Base-by-base conservation (phyloP, 2,888 invertebrate species). In the Acanthosepion pharaonis region DNA sequence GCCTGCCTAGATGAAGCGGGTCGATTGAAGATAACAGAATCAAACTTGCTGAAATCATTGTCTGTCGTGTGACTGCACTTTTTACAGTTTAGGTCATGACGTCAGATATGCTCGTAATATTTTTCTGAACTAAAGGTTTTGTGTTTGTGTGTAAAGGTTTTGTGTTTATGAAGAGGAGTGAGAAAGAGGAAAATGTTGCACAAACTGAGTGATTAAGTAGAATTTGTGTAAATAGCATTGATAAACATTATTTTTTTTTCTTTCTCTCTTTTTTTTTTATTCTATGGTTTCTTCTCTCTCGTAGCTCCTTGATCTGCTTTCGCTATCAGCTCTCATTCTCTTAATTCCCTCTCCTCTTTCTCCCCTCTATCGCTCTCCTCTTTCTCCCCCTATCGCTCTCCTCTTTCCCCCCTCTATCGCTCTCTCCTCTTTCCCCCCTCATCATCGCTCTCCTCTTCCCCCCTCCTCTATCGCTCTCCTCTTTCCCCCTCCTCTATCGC, bases 21-120 rank as follows among this genome's bases (percentile, higher is more conserved):
- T 91, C 48, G 28, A 59, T 59, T 59, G 59, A 59, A 59, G 59
- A 20, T 59, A 59, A 91, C 48, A n/a, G 33, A 91, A 28, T 48
- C n/a, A 48, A 23, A 91, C 91, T 42, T 91, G 91, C 23, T 91
- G 91, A 91, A 91, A 91, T 48, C 48, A 92, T 92, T 92, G 92
- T 92, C 92, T 51, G 48, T 2, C 48, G 20, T 51, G 48, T 51
- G 48, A 51, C 48, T 49, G 92, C 49, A 51, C 48, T 48, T 48
- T 25, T 51, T 51, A 49, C 25, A 48, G 92, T 51, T 48, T 42
- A 49, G 92, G 92, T 92, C 48, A 51, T 6, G 92, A 92, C 48
- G 92, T 92, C 92, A 42, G 20, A 49, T 92, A 25, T 11, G 92
- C 92, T 92, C 9, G 25, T 42, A 42, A 92, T 51, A 51, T 51